A percentile compares a stretch with the other conserved stretches of the same genome.
These are phyloP conservation scores for Liparis tanakae DNA, from an alignment of 2,797 vertebrate species.

Conservation along the genomic window DNA sequence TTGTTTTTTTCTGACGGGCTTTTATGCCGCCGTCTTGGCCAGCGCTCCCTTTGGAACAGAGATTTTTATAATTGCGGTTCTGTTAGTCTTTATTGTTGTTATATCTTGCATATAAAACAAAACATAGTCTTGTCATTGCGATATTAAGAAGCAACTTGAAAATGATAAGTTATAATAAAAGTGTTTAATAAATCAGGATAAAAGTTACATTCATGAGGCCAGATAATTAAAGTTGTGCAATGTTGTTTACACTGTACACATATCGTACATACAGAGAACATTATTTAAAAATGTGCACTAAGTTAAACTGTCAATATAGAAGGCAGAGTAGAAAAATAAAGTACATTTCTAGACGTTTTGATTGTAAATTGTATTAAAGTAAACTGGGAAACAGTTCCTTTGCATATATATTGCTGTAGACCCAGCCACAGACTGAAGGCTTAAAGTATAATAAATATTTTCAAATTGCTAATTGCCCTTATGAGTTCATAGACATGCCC, in stretches of 20 bases:
- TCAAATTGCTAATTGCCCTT: not conserved
- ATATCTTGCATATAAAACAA: not conserved
- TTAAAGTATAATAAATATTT: not conserved
- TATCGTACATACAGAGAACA: not conserved
- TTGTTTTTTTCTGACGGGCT: too few relatives aligned
- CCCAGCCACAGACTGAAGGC: not conserved
- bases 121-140: not conserved
- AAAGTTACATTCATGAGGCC: not conserved
- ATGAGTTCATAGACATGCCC: not conserved
- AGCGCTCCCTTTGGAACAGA: too few relatives aligned
- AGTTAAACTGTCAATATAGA: not conserved
- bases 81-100: not conserved
- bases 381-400: not conserved
- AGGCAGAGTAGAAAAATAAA: not conserved
- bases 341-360: not conserved
- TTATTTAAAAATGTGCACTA: not conserved
- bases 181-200: not conserved
- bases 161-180: too few relatives aligned
- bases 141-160: not conserved
- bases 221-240: not conserved
- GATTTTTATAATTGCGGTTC: not conserved
- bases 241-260: not conserved
- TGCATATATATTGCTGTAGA: not conserved
- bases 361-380: not conserved
- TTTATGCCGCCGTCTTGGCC: too few relatives aligned